These are phyloP conservation scores for Ceryle rudis DNA, from an alignment of 2,797 vertebrate genomes.

Conservation along the genomic window DNA sequence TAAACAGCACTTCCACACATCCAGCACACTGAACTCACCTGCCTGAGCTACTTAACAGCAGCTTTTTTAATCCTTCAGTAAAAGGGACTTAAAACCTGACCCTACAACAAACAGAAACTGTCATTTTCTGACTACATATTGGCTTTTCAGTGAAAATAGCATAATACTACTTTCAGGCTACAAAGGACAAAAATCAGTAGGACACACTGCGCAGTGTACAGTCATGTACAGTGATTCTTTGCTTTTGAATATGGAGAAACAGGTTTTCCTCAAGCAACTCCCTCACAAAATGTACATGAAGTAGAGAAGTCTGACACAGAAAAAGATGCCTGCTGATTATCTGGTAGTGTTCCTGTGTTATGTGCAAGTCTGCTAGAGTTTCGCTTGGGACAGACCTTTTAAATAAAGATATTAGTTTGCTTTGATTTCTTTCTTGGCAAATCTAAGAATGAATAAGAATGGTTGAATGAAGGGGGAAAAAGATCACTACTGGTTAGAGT, in stretches of 20 bases:
- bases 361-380: not conserved
- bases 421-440: not conserved
- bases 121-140: not conserved
- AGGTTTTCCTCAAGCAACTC: not conserved
- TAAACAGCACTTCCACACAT: not conserved
- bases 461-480: not conserved
- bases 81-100: not conserved
- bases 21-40: not conserved
- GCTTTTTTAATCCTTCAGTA: not conserved
- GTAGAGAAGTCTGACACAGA: not conserved
- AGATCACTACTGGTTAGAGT: not conserved
- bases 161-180: not conserved
- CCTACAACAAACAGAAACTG: not conserved
- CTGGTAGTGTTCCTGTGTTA: not conserved
- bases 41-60: not conserved
- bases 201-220: not conserved
- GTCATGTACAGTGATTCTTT: not conserved
- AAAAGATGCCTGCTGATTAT: not conserved
- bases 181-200: not conserved
- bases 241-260: not conserved
- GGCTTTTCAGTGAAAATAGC: not conserved
- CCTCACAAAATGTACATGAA: not conserved
- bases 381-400: not conserved
- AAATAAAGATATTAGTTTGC: not conserved
- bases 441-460: accelerated